Percentiles rank a stretch among this genome's conserved stretches.
Evolutionary conservation across 2,888 invertebrate species (phyloP).

Genomic region (Rambutsinella grinnellia): DNA sequence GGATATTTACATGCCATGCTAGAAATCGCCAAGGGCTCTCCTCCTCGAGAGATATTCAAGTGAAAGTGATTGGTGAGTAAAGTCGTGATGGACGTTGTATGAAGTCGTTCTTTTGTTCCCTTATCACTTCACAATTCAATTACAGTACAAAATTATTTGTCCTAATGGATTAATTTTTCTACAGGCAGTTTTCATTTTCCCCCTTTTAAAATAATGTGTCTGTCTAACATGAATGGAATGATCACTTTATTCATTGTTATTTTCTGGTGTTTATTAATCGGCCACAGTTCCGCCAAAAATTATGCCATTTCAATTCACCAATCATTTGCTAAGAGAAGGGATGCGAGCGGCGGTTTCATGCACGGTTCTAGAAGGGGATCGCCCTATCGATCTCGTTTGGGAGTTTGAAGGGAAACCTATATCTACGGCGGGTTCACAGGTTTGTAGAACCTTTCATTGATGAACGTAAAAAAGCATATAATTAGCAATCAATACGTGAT

Average conservation of each 20-base stretch:
- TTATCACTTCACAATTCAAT: background rate
- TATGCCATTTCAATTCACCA: conserved; percentile 85
- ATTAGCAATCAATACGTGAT: no score
- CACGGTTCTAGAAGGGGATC: conserved; percentile 91
- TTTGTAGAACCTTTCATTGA: background rate
- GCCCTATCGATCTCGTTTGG: conserved; percentile 93
- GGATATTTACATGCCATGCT: conserved; percentile 91
- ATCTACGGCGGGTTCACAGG: conserved; percentile 32
- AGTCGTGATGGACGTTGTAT: background rate
- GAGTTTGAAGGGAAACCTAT: conserved; percentile 84
- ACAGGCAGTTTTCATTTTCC: background rate
- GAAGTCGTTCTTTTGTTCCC: background rate
- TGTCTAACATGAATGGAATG: background rate
- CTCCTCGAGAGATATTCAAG: conserved; percentile 74
- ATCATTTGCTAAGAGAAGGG: conserved; percentile 77
- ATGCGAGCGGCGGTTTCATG: conserved; percentile 90
- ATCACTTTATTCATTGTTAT: background rate
- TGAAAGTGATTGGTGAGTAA: conserved; percentile 72
- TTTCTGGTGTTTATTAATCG: background rate
- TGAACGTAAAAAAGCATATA: no score
- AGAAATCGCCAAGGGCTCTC: conserved; percentile 86
- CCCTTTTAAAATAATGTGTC: background rate
- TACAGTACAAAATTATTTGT: background rate
- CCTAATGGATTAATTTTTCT: conserved; percentile 19
- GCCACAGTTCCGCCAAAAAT: conserved; percentile 84